Evolutionary conservation across 2,113 vertebrate species (phyloP).

Genomic region (Esox niger): DNA sequence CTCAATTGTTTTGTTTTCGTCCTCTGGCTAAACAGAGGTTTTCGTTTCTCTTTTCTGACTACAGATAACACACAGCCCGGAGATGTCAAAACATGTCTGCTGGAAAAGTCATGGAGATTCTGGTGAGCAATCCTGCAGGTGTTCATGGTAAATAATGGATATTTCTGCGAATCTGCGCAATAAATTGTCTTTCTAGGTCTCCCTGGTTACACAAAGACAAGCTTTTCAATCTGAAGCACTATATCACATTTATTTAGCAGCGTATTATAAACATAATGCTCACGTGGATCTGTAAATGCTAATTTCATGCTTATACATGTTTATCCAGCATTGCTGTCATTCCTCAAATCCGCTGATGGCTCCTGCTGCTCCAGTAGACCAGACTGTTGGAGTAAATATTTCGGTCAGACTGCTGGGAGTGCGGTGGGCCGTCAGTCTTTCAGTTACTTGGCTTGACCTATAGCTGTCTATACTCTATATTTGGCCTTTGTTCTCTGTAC

Average conservation of each 20-base stretch:
- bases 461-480: conserved; percentile 35
- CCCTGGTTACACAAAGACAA: no score
- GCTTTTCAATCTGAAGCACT: no score
- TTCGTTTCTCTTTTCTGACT: conserved; percentile 2
- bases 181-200: no score
- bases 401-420: no score
- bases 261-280: no score
- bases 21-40: conserved; percentile 40
- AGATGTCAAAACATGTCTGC: conserved; percentile 7
- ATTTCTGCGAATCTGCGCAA: no score
- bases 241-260: no score
- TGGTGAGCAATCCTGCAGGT: not conserved
- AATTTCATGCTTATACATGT: no score
- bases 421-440: not conserved
- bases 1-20: conserved; percentile 43
- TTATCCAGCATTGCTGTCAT: no score
- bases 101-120: not conserved
- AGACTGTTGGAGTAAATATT: not conserved
- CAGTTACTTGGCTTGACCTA: not conserved
- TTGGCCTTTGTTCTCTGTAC: conserved; percentile 34
- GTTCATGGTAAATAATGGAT: not conserved
- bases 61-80: conserved; percentile 10
- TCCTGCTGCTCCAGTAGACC: no score
- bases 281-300: no score
- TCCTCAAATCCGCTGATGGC: no score